Percentiles rank a stretch among this genome's conserved stretches.
Evolutionary conservation across 1,140 invertebrate species (phyloP).

Genomic region (Philopotamus ludificatus): DNA sequence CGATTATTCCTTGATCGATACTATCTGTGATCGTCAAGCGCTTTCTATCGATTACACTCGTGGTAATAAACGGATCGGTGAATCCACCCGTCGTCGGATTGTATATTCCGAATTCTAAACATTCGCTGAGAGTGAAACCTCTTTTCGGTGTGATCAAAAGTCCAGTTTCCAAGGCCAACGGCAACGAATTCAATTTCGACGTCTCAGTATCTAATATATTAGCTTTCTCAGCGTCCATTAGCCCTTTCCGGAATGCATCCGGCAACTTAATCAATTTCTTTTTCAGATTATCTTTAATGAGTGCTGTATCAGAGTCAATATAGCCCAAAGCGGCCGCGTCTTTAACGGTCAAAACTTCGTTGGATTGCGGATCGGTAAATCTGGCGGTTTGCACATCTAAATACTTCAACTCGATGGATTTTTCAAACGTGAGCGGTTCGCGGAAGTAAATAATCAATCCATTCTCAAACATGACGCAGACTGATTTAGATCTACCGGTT

Average conservation of each 20-base stretch:
- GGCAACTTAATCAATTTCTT: conserved; percentile 78
- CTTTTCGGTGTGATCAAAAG: conserved; percentile 73
- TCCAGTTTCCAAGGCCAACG: conserved; percentile 72
- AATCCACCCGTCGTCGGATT: conserved; percentile 76
- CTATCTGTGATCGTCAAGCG: conserved; percentile 74
- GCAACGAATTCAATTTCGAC: conserved; percentile 74
- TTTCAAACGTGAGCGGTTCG: conserved; percentile 73
- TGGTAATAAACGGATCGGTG: conserved; percentile 74
- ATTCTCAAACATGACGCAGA: conserved; percentile 74
- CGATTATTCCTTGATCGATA: conserved; percentile 74
- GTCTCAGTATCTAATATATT: conserved; percentile 79
- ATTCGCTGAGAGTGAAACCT: conserved; percentile 78
- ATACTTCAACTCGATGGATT: conserved; percentile 70
- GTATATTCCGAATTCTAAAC: conserved; percentile 80
- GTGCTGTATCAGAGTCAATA: conserved; percentile 82
- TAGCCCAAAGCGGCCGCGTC: conserved; percentile 80
- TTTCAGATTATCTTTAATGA: conserved; percentile 84
- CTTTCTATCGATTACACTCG: conserved; percentile 65
- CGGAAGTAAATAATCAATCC: conserved; percentile 67
- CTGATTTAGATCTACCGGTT: conserved; percentile 61
- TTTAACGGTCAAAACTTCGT: conserved; percentile 73
- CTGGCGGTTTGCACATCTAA: conserved; percentile 72
- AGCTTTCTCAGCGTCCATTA: conserved; percentile 84
- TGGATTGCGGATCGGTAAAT: conserved; percentile 71
- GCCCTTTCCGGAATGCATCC: conserved; percentile 80